These are phyloP conservation scores for crab-eating macaque (Macaca fascicularis) DNA, from an alignment of 2,113 vertebrate genomes.

Conservation along the genomic window T2T-MFA8v1.1 NC_088387.1:58723001-58723500, in stretches of 20 bases:
- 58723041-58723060: not conserved
- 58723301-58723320: not conserved
- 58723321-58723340: not conserved
- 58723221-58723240: not conserved
- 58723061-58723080: not conserved
- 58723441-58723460: too few relatives aligned
- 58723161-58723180: not conserved
- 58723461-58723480: too few relatives aligned
- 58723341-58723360: not conserved
- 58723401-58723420: too few relatives aligned
- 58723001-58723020: not conserved
- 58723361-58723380: not conserved
- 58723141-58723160: not conserved
- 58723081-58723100: not conserved
- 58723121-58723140: not conserved
- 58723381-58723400: not conserved
- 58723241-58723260: not conserved
- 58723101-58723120: not conserved
- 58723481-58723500: too few relatives aligned
- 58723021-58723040: not conserved
- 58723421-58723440: too few relatives aligned
- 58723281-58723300: too few relatives aligned
- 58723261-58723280: not conserved
- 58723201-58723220: not conserved
- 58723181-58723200: not conserved